These are phyloP conservation scores for Himalopsyche tibetana DNA, from an alignment of 2,888 invertebrate genomes.

Conservation along the genomic window DNA sequence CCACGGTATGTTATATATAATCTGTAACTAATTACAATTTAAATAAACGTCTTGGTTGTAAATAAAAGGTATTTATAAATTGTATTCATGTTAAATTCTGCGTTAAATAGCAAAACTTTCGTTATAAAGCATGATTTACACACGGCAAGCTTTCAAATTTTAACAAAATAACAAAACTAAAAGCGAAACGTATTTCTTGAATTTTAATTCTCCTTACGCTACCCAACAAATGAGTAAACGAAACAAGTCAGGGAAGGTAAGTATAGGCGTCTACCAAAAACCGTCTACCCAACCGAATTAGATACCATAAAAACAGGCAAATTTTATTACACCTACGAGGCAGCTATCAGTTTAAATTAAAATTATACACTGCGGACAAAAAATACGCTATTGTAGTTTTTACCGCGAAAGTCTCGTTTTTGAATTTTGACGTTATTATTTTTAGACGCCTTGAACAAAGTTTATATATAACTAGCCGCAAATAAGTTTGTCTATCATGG, in stretches of 20 bases:
- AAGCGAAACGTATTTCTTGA: slow-evolving; percentile 27
- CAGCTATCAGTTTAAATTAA: slow-evolving; percentile 13
- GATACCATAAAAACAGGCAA: slow-evolving; percentile 44
- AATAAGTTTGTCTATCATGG: too few relatives aligned
- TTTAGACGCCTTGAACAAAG: too few relatives aligned
- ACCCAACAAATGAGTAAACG: neutral
- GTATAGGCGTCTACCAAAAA: neutral
- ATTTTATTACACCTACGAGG: slow-evolving; percentile 43
- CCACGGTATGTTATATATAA: neutral
- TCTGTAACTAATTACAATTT: neutral
- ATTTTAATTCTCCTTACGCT: slow-evolving; percentile 13
- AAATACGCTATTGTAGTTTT: neutral
- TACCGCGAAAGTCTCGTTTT: too few relatives aligned
- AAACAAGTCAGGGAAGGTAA: neutral
- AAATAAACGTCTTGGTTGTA: neutral
- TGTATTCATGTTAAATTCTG: neutral
- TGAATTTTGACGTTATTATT: too few relatives aligned
- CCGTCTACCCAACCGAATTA: slow-evolving; percentile 43
- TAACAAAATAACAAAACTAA: neutral
- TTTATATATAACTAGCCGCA: too few relatives aligned
- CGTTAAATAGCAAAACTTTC: slow-evolving; percentile 12
- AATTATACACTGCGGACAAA: neutral
- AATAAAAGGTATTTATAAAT: neutral
- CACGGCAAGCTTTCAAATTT: neutral
- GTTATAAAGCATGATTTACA: slow-evolving; percentile 6